These are phyloP conservation scores for Octopus sinensis DNA, from an alignment of 1,140 invertebrate species.

Conservation along the genomic window DNA sequence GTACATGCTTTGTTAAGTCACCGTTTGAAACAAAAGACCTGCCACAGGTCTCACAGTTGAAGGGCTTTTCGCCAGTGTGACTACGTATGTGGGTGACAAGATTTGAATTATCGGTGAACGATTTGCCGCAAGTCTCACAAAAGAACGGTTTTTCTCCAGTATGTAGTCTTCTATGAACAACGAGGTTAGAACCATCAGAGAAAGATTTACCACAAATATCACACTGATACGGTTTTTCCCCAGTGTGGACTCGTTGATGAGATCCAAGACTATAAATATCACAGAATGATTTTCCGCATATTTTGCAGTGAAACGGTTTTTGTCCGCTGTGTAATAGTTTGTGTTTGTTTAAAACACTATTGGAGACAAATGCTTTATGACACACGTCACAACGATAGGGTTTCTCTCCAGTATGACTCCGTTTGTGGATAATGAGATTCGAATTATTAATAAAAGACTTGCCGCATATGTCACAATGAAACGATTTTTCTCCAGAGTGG, in stretches of 20 bases:
- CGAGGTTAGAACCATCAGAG: slow-evolving; percentile 8
- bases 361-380: slow-evolving; percentile 18
- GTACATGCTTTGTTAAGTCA: slow-evolving; percentile 15
- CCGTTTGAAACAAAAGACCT: slow-evolving; percentile 5
- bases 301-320: slow-evolving; percentile 10
- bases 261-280: too few relatives aligned
- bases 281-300: neutral
- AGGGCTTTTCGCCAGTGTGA: slow-evolving; percentile 12
- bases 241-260: too few relatives aligned
- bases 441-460: slow-evolving; percentile 18
- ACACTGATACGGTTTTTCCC: too few relatives aligned
- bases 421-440: slow-evolving; percentile 18
- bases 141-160: slow-evolving; percentile 18
- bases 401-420: slow-evolving; percentile 18
- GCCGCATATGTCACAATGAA: slow-evolving; percentile 14
- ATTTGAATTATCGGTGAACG: slow-evolving; percentile 19
- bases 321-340: slow-evolving; percentile 12
- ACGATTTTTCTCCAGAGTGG: slow-evolving; percentile 19
- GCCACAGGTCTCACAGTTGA: slow-evolving; percentile 8
- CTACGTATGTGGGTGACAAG: slow-evolving; percentile 15
- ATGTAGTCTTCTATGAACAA: slow-evolving; percentile 20
- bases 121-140: slow-evolving; percentile 22
- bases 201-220: slow-evolving; percentile 20
- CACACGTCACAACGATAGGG: slow-evolving; percentile 21
- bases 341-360: slow-evolving; percentile 18